These are phyloP conservation scores for Hartigia nigra DNA, from an alignment of 2,888 invertebrate species.

Conservation along the genomic window DNA sequence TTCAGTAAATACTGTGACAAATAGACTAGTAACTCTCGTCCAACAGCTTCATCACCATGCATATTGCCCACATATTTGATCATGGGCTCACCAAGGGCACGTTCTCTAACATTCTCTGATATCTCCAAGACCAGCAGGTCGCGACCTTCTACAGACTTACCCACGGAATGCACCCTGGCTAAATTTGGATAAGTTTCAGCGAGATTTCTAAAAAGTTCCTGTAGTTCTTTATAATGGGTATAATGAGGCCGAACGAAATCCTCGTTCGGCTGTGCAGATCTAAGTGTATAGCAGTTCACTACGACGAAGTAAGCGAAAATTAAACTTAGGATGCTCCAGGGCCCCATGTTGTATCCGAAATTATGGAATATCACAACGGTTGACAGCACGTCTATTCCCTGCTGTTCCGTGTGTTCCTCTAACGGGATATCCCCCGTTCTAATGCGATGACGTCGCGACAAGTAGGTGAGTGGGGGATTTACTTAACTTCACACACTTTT, in stretches of 20 bases:
- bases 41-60: slow-evolving; percentile 95
- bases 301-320: background rate
- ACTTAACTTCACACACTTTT: background rate
- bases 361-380: background rate
- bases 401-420: background rate
- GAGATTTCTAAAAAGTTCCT: slow-evolving; percentile 73
- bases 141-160: slow-evolving; percentile 84
- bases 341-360: background rate
- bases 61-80: slow-evolving; percentile 96
- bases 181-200: slow-evolving; percentile 76
- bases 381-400: background rate
- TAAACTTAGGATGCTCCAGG: background rate
- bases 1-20: slow-evolving; percentile 85
- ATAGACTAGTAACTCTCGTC: slow-evolving; percentile 84
- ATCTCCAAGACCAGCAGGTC: slow-evolving; percentile 87
- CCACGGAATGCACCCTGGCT: slow-evolving; percentile 80
- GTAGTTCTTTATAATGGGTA: slow-evolving; percentile 77
- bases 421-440: background rate
- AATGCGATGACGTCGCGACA: background rate
- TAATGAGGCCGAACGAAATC: slow-evolving; percentile 67
- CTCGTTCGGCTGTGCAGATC: slow-evolving; percentile 32
- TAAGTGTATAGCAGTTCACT: background rate
- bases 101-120: slow-evolving; percentile 74
- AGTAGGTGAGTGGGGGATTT: background rate
- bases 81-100: slow-evolving; percentile 81